Conservation (phyloP, 2,888 invertebrate species). For the Drosophila quasianomalipes region DNA sequence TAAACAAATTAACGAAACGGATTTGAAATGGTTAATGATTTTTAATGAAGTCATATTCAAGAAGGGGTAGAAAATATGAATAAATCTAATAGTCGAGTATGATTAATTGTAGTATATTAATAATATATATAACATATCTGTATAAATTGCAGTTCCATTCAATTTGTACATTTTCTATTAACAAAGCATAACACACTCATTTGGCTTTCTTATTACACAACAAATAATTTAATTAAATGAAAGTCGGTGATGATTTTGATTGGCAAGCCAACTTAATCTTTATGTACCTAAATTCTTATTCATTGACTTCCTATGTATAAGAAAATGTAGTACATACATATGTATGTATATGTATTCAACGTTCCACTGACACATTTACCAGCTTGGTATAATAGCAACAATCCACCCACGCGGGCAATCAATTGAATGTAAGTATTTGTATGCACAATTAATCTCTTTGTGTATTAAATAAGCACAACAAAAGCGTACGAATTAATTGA, state of each 20-base stretch:
- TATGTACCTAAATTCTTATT: conserved; percentile 2
- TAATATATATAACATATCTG: background rate
- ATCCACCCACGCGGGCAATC: conserved; percentile 41
- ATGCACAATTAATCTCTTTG: conserved; percentile 59
- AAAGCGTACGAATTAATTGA: conserved; percentile 77
- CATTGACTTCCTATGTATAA: conserved; percentile 36
- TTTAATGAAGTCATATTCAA: conserved; percentile 33
- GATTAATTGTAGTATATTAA: background rate
- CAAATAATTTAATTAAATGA: background rate
- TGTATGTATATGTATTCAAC: background rate
- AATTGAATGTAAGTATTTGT: conserved; percentile 41
- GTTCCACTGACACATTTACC: conserved; percentile 67
- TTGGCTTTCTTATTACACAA: background rate
- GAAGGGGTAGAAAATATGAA: conserved; percentile 7
- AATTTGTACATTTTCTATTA: background rate
- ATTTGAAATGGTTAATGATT: conserved; percentile 27
- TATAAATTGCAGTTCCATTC: background rate
- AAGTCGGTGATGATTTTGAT: background rate
- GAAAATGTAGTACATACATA: background rate
- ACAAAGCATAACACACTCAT: background rate
- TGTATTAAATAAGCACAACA: conserved; percentile 45
- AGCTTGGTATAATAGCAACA: conserved; percentile 50
- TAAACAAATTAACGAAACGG: conserved; percentile 19
- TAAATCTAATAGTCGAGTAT: background rate
- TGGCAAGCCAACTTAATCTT: background rate